phyloP scores from a whole-genome alignment of 2,113 vertebrate genomes.

The Ochotona princeps region DNA sequence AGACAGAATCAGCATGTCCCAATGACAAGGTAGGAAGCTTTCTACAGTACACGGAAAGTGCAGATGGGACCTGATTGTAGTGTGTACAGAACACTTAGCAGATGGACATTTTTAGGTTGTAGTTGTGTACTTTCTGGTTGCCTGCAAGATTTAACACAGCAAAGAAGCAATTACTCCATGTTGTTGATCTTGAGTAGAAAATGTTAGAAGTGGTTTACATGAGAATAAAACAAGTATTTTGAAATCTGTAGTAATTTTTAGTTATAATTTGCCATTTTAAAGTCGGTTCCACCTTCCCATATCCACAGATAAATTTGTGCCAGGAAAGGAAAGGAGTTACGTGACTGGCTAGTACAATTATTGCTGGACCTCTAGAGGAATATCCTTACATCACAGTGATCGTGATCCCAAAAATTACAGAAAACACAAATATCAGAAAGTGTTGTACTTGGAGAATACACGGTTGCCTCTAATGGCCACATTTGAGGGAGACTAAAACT shows the following conservation, averaged over 20 bases:
- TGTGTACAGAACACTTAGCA: background rate
- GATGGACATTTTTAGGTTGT: background rate
- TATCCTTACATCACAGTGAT: background rate
- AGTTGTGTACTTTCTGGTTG: background rate
- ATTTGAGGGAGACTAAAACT: background rate
- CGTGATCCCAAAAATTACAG: conserved; percentile 2
- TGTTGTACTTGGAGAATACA: background rate
- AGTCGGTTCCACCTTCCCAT: background rate
- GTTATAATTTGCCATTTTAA: background rate
- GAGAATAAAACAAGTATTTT: conserved; percentile 4
- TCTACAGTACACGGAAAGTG: background rate
- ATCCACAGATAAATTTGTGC: conserved; percentile 4
- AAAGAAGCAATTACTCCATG: conserved; percentile 19
- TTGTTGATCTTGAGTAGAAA: conserved; percentile 47
- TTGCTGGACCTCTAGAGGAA: background rate
- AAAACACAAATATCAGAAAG: conserved; percentile 11
- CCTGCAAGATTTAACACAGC: background rate
- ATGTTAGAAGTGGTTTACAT: background rate
- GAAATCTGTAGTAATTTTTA: conserved; percentile 30
- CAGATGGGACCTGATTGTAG: background rate
- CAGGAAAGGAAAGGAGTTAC: background rate
- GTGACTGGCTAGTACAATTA: conserved; percentile 1
- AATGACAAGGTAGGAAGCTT: background rate
- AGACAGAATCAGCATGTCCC: background rate
- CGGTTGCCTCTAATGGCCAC: background rate